A percentile compares a stretch with the other conserved stretches of the same genome.
Conservation (phyloP, 2,113 vertebrate genomes). For the Atractosteus spatula region DNA sequence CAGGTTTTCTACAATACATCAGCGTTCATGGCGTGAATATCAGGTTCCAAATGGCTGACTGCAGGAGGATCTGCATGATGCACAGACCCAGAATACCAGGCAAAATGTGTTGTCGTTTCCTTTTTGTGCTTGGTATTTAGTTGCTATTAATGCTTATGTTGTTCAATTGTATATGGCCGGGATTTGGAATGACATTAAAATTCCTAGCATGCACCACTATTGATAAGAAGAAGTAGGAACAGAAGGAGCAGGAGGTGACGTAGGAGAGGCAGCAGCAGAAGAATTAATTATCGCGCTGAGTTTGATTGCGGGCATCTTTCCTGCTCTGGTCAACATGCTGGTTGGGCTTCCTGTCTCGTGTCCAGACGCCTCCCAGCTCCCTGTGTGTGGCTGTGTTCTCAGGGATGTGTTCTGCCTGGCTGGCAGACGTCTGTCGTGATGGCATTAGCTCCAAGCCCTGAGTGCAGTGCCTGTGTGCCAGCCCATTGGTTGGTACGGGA, state of each 20-base stretch:
- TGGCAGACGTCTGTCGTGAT: neutral
- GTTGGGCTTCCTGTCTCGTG: too few relatives aligned
- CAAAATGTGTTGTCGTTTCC: too few relatives aligned
- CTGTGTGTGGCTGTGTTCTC: neutral
- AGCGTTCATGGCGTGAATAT: too few relatives aligned
- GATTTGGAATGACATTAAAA: conserved; percentile 27
- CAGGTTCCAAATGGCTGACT: too few relatives aligned
- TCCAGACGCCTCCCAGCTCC: too few relatives aligned
- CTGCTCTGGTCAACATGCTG: too few relatives aligned
- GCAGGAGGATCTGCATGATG: too few relatives aligned
- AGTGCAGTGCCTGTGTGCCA: neutral
- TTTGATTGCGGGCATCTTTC: conserved; percentile 14
- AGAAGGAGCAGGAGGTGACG: conserved; percentile 17
- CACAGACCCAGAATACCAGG: too few relatives aligned
- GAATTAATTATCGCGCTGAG: conserved; percentile 26
- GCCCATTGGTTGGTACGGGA: neutral
- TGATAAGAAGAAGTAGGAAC: conserved; percentile 47
- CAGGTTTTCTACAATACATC: too few relatives aligned
- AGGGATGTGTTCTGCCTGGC: neutral
- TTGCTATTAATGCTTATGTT: too few relatives aligned
- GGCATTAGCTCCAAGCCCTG: neutral
- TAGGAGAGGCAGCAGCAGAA: conserved; percentile 29
- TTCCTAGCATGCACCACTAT: conserved; percentile 20
- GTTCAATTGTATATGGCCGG: neutral
- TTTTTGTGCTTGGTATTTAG: too few relatives aligned